phyloP scores from a whole-genome alignment of 2,113 vertebrate species.

The Charadrius vociferus region DNA sequence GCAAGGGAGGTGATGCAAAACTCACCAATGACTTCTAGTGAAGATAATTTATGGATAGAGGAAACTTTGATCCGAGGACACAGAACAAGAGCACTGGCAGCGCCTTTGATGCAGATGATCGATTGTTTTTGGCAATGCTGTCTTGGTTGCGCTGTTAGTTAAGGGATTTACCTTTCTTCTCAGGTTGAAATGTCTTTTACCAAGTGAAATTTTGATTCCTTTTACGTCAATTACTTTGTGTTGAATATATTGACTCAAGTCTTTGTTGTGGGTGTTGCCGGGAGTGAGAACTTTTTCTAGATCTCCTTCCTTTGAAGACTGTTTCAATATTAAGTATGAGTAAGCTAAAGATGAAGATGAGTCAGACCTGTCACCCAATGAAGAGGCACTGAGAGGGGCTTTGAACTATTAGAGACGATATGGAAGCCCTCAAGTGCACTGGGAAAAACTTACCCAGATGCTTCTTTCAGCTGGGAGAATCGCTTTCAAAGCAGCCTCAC shows the following conservation, averaged over 20 bases:
- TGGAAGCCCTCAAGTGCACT: background rate
- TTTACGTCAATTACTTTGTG: background rate
- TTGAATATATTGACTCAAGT: background rate
- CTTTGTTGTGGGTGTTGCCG: background rate
- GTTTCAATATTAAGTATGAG: background rate
- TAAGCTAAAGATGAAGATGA: slow-evolving; percentile 22
- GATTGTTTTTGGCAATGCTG: background rate
- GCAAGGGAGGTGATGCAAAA: background rate
- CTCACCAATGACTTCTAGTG: background rate
- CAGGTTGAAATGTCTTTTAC: background rate
- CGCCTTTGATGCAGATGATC: background rate
- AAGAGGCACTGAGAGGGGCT: background rate
- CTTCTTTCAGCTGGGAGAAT: background rate
- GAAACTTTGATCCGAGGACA: background rate
- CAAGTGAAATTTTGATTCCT: background rate
- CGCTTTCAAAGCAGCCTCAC: background rate
- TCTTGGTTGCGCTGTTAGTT: background rate
- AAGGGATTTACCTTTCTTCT: slow-evolving; percentile 27
- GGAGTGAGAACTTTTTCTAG: background rate
- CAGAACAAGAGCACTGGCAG: background rate
- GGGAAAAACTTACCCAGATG: background rate
- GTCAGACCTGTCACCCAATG: background rate
- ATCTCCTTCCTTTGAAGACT: background rate
- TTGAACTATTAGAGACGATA: background rate
- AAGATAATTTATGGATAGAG: background rate